Conservation (phyloP, 2,888 invertebrate species). For the Eustalomyia histrio region DNA sequence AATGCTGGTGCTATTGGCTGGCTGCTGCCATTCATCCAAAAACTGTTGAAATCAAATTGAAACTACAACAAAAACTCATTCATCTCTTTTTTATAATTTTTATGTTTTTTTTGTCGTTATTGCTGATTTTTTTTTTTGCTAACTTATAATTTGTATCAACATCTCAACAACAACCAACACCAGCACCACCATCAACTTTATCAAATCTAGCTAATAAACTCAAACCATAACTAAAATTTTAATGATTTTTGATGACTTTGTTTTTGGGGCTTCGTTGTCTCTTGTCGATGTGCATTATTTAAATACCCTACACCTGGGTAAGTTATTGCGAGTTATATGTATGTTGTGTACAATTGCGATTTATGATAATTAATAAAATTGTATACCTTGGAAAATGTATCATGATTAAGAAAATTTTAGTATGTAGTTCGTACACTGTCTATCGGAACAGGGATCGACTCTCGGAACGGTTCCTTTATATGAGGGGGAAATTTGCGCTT, state of each 20-base stretch:
- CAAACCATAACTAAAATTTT: conserved; percentile 12
- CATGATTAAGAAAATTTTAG: too few species aligned
- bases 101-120: not conserved
- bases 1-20: conserved; percentile 7
- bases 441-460: too few species aligned
- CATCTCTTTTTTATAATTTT: conserved; percentile 23
- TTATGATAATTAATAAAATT: too few species aligned
- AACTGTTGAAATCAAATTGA: conserved; percentile 32
- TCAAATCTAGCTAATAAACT: not conserved
- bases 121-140: not conserved
- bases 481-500: too few species aligned
- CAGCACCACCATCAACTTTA: not conserved
- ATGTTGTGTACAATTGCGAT: too few species aligned
- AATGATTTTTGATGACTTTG: conserved; percentile 1
- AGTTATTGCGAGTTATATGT: too few species aligned
- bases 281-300: too few species aligned
- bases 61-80: conserved; percentile 15
- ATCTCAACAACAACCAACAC: not conserved
- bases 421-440: too few species aligned
- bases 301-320: too few species aligned
- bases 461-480: too few species aligned
- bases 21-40: conserved; percentile 42
- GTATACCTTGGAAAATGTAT: too few species aligned
- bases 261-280: too few species aligned
- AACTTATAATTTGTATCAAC: conserved; percentile 16